Evolutionary conservation across 2,888 invertebrate genomes (phyloP), one percentile per base, ranked within the genome.

Genomic region (Dinocampus coccinellae): DNA sequence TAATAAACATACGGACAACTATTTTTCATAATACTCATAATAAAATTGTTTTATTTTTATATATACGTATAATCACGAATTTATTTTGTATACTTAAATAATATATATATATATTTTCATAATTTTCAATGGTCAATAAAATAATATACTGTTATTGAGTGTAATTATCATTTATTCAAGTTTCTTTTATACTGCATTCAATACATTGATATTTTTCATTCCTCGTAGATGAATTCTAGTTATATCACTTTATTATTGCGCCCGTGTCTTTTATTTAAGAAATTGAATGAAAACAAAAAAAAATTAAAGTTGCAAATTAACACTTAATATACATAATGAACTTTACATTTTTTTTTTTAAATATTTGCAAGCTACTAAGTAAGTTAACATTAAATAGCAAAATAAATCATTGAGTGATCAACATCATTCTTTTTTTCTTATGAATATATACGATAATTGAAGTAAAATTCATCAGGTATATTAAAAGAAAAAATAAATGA

Each of bases 71-170:
- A 70, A 74, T 62, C 71, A 62, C 63, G 70, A 69, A 61, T 16
- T 7, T 47, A 16, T 16, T 0, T 16, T 47, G n/a, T 42, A 7
- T 16, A 47, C 16, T 69, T 53, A 65, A 73, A 60, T 64, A 58
- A 55, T 65, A 63, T 74, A 60, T 55, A n/a, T 66, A 63, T 39
- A 63, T 60, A 62, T 67, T 70, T 60, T 47, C 20, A 67, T 69
- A 24, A 39, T 26, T 63, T 68, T 36, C 55, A 42, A 24, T 36
- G 34, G 6, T 34, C 3, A 58, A 33, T 33, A 34, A 58, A 26
- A 24, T 2, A 10, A 7, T n/a, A 58, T 29, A 7, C 22, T 62
- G 39, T 42, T 2, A 16, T 64, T 33, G 24, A 29, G 63, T 64
- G 63, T 64, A 64, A 26, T 42, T n/a, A 39, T 55, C 9, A 2